A percentile compares a stretch with the other conserved stretches of the same genome.
Evolutionary conservation across 2,113 vertebrate genomes (phyloP).

Genomic region (Hoplias malabaricus): DNA sequence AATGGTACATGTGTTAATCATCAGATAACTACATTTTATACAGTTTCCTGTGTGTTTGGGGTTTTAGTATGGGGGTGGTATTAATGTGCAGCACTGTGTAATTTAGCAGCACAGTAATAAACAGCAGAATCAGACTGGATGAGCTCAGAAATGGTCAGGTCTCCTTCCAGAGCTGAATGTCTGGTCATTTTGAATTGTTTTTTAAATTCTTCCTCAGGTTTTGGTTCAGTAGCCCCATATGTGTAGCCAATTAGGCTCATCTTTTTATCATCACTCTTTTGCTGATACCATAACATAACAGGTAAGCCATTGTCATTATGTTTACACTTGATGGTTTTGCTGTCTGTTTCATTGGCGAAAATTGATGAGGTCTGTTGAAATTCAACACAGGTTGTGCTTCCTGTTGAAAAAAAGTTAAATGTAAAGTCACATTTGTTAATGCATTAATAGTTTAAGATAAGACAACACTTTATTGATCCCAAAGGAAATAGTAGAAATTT

Average conservation of each 20-base stretch:
- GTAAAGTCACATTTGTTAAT: too few species aligned
- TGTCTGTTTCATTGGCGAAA: neutral
- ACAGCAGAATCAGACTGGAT: slow-evolving; percentile 55
- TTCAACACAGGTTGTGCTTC: too few species aligned
- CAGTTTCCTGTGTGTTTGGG: neutral
- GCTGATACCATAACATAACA: slow-evolving; percentile 51
- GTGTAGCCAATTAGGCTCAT: slow-evolving; percentile 35
- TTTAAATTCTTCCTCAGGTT: slow-evolving; percentile 17
- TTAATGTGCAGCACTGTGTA: slow-evolving; percentile 60
- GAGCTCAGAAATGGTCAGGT: slow-evolving; percentile 44
- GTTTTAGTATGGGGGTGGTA: slow-evolving; percentile 8
- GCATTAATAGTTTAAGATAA: too few species aligned
- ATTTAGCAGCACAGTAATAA: slow-evolving; percentile 69
- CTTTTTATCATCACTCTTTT: slow-evolving; percentile 12
- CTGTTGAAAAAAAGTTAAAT: too few species aligned
- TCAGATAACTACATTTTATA: too few species aligned
- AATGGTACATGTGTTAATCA: too few species aligned
- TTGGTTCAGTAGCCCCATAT: neutral
- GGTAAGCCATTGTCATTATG: slow-evolving; percentile 27
- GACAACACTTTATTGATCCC: too few species aligned
- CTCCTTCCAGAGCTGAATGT: slow-evolving; percentile 19
- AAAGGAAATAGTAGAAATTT: too few species aligned
- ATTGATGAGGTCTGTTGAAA: slow-evolving; percentile 34
- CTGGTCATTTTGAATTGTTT: slow-evolving; percentile 14
- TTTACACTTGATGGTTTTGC: slow-evolving; percentile 34